Percentiles rank a stretch among this genome's conserved stretches.
Conservation (phyloP, 1,140 invertebrate species). For the Drosophila nannoptera region DNA sequence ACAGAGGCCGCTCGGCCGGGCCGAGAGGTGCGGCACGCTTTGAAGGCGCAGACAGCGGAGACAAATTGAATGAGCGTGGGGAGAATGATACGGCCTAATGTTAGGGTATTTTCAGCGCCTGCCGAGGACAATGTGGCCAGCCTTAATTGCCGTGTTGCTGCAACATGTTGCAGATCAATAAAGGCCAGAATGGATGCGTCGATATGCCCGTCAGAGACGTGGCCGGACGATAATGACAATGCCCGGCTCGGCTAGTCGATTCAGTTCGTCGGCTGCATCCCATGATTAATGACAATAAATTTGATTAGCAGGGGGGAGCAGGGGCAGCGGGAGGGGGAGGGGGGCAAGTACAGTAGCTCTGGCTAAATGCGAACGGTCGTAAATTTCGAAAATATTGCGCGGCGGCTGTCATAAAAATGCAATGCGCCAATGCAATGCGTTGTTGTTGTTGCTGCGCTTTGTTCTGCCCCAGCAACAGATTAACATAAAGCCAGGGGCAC, state of each 20-base stretch:
- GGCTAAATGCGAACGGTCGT: slow-evolving; percentile 45
- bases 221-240: slow-evolving; percentile 63
- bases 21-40: slow-evolving; percentile 5
- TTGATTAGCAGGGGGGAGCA: slow-evolving; percentile 48
- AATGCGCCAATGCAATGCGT: slow-evolving; percentile 67
- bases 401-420: slow-evolving; percentile 70
- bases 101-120: too few species aligned
- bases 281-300: slow-evolving; percentile 78
- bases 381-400: slow-evolving; percentile 68
- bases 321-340: slow-evolving; percentile 1
- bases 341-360: slow-evolving; percentile 11
- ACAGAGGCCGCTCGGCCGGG: too few species aligned
- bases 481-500: slow-evolving; percentile 38
- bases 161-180: slow-evolving; percentile 76
- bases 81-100: slow-evolving; percentile 21
- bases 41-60: neutral
- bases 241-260: slow-evolving; percentile 24
- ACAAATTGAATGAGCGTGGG: slow-evolving; percentile 13
- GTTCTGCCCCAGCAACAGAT: slow-evolving; percentile 47
- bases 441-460: slow-evolving; percentile 53
- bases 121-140: too few species aligned
- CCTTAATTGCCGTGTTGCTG: slow-evolving; percentile 75
- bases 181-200: slow-evolving; percentile 55
- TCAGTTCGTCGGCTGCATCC: slow-evolving; percentile 20
- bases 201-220: slow-evolving; percentile 44